phyloP scores from a whole-genome alignment of 2,113 vertebrate genomes.

The Tetrax tetrax region DNA sequence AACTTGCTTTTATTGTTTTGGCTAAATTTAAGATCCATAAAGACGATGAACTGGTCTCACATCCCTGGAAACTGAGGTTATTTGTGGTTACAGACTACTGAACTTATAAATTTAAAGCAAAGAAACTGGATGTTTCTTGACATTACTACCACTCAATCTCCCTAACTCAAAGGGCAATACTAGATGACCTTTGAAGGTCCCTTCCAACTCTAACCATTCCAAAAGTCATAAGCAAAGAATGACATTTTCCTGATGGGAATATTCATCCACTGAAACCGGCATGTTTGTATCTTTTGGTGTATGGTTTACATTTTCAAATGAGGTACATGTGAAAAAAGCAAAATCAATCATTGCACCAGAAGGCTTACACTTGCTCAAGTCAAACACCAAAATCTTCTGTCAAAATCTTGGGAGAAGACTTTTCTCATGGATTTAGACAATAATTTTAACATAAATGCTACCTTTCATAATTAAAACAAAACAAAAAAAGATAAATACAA shows the following conservation, averaged over 20 bases:
- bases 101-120: not conserved
- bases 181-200: too few species aligned
- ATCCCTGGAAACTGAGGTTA: not conserved
- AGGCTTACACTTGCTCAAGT: not conserved
- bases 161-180: not conserved
- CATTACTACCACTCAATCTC: not conserved
- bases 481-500: not conserved
- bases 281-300: not conserved
- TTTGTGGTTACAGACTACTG: not conserved
- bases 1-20: not conserved
- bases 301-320: not conserved
- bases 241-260: not conserved
- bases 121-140: not conserved
- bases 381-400: not conserved
- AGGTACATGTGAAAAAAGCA: not conserved
- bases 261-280: not conserved
- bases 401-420: not conserved
- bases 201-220: too few species aligned
- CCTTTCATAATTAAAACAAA: not conserved
- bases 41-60: not conserved
- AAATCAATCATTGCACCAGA: not conserved
- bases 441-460: not conserved
- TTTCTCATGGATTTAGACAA: not conserved
- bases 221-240: not conserved
- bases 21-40: constrained; percentile 19